Base-by-base conservation (phyloP, 2,888 invertebrate genomes). In the Melipona beecheii region DNA sequence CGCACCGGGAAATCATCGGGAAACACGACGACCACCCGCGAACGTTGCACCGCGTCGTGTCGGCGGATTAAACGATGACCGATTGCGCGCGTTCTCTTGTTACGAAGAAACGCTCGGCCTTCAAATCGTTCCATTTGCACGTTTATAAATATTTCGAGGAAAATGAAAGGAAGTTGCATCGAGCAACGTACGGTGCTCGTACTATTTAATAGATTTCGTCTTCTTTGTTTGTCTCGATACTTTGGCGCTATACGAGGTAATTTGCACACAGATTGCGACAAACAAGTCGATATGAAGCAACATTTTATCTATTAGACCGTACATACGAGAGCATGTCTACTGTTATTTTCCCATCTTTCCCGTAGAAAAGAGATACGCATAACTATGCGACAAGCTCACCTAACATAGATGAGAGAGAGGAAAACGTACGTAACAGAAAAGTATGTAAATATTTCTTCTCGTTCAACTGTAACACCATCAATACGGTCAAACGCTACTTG, bases 31-130 rank as follows among this genome's bases (percentile, higher is more conserved):
- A 62, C 36, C 76, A 24, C 4, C 36, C 60, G 60, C 60, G 31
- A 58, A 36, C 60, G 69, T 70, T 76, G 60, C 43, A 43, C 43
- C 43, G 43, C 43, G 43, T 9, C 43, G 43, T 43, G 43, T 43
- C 43, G 43, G 43, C 43, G 11, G 43, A 43, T 43, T 43, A 43
- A 70, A 70, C 76, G 19, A 60, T 70, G 76, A 62, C 24, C 62
- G 70, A 76, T 70, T 52, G 15, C 56, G 24, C 27, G 49, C n/a
- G n/a, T n/a, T n/a, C n/a, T n/a, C n/a, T n/a, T n/a, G n/a, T n/a
- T n/a, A n/a, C n/a, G n/a, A n/a, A n/a, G n/a, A n/a, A n/a, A n/a
- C n/a, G n/a, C n/a, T n/a, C n/a, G n/a, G n/a, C n/a, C n/a, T n/a
- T n/a, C n/a, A n/a, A n/a, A n/a, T n/a, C n/a, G n/a, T n/a, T n/a